Conservation (phyloP, 1,140 invertebrate genomes). For the Campoletis sonorensis region DNA sequence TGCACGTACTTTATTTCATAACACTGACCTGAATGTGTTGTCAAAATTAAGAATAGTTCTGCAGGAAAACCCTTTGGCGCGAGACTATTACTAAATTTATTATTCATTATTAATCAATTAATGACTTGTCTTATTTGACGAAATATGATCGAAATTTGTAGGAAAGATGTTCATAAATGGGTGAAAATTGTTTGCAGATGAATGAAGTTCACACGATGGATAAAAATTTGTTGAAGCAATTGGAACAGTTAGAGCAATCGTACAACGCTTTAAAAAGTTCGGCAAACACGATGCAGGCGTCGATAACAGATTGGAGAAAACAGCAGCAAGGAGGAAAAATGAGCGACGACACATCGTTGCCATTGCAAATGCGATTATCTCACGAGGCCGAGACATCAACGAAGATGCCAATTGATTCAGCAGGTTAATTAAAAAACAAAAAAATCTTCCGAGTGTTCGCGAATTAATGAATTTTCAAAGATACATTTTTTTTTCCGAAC, state of each 20-base stretch:
- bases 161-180: neutral
- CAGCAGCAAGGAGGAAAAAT: slow-evolving; percentile 45
- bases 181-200: slow-evolving; percentile 59
- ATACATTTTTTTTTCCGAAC: neutral
- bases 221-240: slow-evolving; percentile 53
- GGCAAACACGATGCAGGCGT: slow-evolving; percentile 55
- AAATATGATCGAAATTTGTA: too few relatives aligned
- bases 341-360: neutral
- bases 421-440: slow-evolving; percentile 25
- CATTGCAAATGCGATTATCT: neutral
- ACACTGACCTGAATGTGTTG: too few relatives aligned
- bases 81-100: too few relatives aligned
- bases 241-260: slow-evolving; percentile 63
- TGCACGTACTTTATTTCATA: too few relatives aligned
- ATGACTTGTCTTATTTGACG: too few relatives aligned
- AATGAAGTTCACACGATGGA: slow-evolving; percentile 57
- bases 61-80: too few relatives aligned
- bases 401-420: neutral
- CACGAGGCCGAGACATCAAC: slow-evolving; percentile 25
- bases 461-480: too few relatives aligned
- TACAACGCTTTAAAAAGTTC: slow-evolving; percentile 63
- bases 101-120: too few relatives aligned
- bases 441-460: neutral
- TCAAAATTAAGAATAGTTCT: too few relatives aligned
- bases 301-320: slow-evolving; percentile 54